Conservation (phyloP, 2,888 invertebrate genomes). For the Antitype chi region DNA sequence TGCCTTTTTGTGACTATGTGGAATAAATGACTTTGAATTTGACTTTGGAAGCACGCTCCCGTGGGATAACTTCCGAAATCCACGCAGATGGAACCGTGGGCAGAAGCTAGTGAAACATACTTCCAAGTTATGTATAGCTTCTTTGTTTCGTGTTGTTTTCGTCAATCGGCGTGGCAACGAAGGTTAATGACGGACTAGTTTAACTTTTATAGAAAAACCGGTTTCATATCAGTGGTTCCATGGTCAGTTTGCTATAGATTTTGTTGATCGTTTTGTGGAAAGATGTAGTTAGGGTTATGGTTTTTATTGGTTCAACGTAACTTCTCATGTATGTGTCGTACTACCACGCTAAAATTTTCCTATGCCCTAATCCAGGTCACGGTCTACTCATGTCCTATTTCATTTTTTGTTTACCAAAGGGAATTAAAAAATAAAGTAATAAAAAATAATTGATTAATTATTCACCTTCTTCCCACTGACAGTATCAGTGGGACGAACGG, state of each 20-base stretch:
- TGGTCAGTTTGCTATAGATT: background rate
- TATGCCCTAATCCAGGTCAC: no score
- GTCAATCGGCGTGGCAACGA: constrained; percentile 24
- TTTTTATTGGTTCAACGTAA: background rate
- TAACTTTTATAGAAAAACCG: constrained; percentile 12
- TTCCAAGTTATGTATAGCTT: background rate
- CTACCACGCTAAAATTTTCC: no score
- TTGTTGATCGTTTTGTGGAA: background rate
- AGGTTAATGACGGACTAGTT: constrained; percentile 23
- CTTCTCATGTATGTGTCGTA: background rate
- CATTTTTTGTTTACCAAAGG: no score
- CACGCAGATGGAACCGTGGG: background rate
- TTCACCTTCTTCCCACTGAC: no score
- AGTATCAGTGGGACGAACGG: no score
- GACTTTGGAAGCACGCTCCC: background rate
- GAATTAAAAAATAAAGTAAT: no score
- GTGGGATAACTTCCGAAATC: background rate
- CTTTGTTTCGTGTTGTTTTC: constrained; percentile 13
- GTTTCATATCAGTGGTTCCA: constrained; percentile 8
- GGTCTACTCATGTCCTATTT: no score
- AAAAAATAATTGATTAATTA: no score
- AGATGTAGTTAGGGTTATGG: no score
- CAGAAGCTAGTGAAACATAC: background rate
- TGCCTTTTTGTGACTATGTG: no score
- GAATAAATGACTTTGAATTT: no score